Evolutionary conservation across 2,113 vertebrate genomes (phyloP).

Genomic region (Shinisaurus crocodilurus): DNA sequence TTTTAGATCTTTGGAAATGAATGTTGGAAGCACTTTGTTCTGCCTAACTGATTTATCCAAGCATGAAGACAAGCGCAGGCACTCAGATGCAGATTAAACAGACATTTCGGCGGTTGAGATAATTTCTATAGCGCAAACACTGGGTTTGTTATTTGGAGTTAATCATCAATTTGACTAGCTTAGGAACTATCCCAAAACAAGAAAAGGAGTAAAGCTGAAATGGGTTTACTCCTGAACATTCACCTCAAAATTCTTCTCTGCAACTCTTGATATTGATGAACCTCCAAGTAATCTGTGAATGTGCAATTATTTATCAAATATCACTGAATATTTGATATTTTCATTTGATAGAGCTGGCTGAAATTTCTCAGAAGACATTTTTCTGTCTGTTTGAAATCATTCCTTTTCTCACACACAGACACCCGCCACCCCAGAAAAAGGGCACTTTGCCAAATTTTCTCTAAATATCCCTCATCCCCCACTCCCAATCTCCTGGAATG

Average conservation of each 20-base stretch:
- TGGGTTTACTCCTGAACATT: not conserved
- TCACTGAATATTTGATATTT: not conserved
- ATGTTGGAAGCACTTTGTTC: conserved; percentile 54
- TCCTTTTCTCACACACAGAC: too few relatives aligned
- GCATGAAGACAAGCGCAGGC: conserved; percentile 46
- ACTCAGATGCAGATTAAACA: conserved; percentile 64
- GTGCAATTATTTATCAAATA: not conserved
- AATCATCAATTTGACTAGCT: conserved; percentile 32
- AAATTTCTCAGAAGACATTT: not conserved
- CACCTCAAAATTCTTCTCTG: not conserved
- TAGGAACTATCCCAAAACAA: conserved; percentile 9
- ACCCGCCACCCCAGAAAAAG: not conserved
- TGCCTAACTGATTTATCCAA: conserved; percentile 65
- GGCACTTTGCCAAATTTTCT: not conserved
- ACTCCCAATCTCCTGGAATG: too few relatives aligned
- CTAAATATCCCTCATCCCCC: not conserved
- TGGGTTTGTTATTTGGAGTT: conserved; percentile 55
- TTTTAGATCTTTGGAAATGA: conserved; percentile 61
- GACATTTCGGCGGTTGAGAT: conserved; percentile 66
- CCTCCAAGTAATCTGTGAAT: not conserved
- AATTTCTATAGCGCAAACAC: conserved; percentile 55
- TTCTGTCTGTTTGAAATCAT: too few relatives aligned
- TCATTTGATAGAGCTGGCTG: not conserved
- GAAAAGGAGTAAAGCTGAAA: not conserved
- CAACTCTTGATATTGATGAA: not conserved